Evolutionary conservation across 2,888 invertebrate species (phyloP).

Genomic region (Drosophila pseudotalamancana): DNA sequence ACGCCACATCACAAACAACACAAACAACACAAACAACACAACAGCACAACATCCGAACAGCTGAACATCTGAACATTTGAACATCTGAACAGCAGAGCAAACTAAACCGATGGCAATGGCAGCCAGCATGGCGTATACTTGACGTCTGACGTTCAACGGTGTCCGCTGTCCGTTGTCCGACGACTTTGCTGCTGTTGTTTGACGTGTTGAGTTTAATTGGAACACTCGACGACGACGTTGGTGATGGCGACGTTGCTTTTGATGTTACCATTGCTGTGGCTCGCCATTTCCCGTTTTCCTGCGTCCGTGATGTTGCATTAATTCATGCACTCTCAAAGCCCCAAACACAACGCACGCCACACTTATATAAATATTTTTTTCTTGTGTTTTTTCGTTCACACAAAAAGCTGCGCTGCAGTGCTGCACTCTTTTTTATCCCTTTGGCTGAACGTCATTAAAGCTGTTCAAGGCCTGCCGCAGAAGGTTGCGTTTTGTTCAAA

Average conservation of each 20-base stretch:
- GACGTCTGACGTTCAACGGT: constrained; percentile 54
- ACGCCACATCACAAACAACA: constrained; percentile 25
- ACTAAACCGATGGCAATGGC: constrained; percentile 39
- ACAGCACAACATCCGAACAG: too few relatives aligned
- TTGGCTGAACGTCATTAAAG: constrained; percentile 35
- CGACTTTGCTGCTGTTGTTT: constrained; percentile 59
- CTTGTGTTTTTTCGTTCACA: constrained; percentile 18
- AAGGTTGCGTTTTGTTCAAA: constrained; percentile 24
- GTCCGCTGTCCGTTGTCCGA: constrained; percentile 1
- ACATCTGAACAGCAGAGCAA: constrained; percentile 45
- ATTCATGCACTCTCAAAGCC: constrained; percentile 66
- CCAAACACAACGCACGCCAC: constrained; percentile 24
- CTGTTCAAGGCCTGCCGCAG: constrained; percentile 12
- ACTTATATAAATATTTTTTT: constrained; percentile 32
- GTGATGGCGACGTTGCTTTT: constrained; percentile 51
- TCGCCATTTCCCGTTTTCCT: constrained; percentile 19
- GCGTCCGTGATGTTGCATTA: constrained; percentile 62
- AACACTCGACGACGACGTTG: constrained; percentile 67
- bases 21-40: too few relatives aligned
- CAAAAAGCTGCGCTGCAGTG: constrained; percentile 28
- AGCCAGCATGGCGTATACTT: constrained; percentile 70
- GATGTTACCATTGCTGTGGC: constrained; percentile 59
- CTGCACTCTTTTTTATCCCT: constrained; percentile 1
- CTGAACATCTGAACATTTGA: too few relatives aligned
- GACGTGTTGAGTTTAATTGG: constrained; percentile 79